phyloP scores from a whole-genome alignment of 2,113 vertebrate genomes.

The Eublepharis macularius region DNA sequence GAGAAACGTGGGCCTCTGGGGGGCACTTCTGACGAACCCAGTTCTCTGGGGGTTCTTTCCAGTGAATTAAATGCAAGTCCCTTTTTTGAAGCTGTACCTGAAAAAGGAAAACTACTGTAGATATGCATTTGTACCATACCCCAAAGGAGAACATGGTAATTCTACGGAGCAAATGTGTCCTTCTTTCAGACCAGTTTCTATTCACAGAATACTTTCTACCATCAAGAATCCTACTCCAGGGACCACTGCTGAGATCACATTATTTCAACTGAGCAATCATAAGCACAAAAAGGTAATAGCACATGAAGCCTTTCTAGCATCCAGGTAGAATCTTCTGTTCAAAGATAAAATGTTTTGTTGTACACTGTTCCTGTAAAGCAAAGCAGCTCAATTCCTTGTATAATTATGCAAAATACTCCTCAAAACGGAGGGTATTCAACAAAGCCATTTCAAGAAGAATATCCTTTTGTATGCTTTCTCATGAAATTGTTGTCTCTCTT shows the following conservation, averaged over 20 bases:
- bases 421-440: slow-evolving; percentile 47
- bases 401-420: slow-evolving; percentile 33
- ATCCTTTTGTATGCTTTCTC: slow-evolving; percentile 35
- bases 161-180: neutral
- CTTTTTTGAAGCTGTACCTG: neutral
- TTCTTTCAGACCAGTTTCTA: neutral
- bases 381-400: slow-evolving; percentile 41
- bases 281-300: slow-evolving; percentile 58
- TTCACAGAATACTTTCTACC: slow-evolving; percentile 24
- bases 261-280: slow-evolving; percentile 24
- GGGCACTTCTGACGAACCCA: neutral
- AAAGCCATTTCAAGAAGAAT: slow-evolving; percentile 37
- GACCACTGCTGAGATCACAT: neutral
- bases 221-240: neutral
- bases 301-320: slow-evolving; percentile 39
- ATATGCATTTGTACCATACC: neutral
- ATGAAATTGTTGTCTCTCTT: slow-evolving; percentile 28
- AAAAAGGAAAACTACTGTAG: neutral
- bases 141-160: slow-evolving; percentile 14
- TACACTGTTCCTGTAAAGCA: slow-evolving; percentile 47
- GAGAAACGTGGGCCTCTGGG: slow-evolving; percentile 11
- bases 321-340: slow-evolving; percentile 21
- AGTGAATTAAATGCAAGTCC: neutral
- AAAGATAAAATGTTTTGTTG: slow-evolving; percentile 41
- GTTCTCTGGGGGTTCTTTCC: neutral